phyloP scores from a whole-genome alignment of 2,888 invertebrate genomes.

The Rhagium mordax region DNA sequence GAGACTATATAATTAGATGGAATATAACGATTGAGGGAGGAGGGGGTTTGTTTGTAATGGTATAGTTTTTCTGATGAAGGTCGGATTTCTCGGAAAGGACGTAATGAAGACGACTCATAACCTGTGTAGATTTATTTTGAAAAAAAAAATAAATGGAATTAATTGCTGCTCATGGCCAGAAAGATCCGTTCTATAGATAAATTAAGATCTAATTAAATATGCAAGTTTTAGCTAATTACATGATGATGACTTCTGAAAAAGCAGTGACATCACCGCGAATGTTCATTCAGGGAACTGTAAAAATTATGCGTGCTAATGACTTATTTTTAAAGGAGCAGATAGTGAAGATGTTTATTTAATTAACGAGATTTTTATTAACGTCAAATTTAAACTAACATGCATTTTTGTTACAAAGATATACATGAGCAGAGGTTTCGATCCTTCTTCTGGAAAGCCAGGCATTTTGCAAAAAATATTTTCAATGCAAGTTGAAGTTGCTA shows the following conservation, averaged over 20 bases:
- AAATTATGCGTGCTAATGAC: neutral
- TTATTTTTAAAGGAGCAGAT: neutral
- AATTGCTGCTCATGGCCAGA: slow-evolving; percentile 22
- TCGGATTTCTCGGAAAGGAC: slow-evolving; percentile 19
- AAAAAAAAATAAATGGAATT: slow-evolving; percentile 17
- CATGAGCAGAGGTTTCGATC: too few relatives aligned
- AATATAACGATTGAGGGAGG: neutral
- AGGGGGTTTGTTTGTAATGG: slow-evolving; percentile 16
- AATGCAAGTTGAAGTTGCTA: too few relatives aligned
- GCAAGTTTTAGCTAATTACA: slow-evolving; percentile 10
- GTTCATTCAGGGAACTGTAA: neutral
- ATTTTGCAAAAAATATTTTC: too few relatives aligned
- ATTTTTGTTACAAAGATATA: too few relatives aligned
- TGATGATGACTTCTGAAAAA: neutral
- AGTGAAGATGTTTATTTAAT: too few relatives aligned
- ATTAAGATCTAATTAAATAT: slow-evolving; percentile 28
- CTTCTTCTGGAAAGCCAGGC: too few relatives aligned
- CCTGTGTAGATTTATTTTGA: neutral
- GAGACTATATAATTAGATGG: neutral
- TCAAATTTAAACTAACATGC: too few relatives aligned
- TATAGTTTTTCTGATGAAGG: slow-evolving; percentile 21
- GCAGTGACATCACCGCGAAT: neutral
- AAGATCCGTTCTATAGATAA: slow-evolving; percentile 14
- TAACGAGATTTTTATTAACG: too few relatives aligned
- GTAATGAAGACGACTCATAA: neutral